Evolutionary conservation across 2,113 vertebrate species (phyloP).

Genomic region (Microcebus lehilahytsara): DNA sequence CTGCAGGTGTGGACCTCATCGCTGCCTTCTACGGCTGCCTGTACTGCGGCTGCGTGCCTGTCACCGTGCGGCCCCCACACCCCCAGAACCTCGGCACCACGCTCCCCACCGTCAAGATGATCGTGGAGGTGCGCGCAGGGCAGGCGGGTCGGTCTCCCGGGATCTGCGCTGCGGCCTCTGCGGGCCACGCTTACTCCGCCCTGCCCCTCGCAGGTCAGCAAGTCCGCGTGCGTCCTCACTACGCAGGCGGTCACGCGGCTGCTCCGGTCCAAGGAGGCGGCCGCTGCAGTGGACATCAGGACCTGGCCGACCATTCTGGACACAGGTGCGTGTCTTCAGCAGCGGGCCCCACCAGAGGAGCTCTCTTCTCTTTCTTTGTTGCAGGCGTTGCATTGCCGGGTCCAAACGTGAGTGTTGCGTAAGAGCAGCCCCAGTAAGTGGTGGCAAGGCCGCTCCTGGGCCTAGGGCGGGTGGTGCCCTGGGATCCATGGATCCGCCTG

Average conservation of each 20-base stretch:
- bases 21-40: slow-evolving; percentile 97
- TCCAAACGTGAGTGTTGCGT: too few relatives aligned
- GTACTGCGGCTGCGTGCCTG: slow-evolving; percentile 93
- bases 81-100: slow-evolving; percentile 96
- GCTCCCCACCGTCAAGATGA: slow-evolving; percentile 97
- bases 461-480: too few relatives aligned
- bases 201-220: slow-evolving; percentile 90
- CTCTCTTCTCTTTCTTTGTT: neutral
- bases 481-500: neutral
- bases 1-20: slow-evolving; percentile 93
- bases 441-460: too few relatives aligned
- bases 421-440: neutral
- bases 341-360: fast-evolving
- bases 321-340: slow-evolving; percentile 85
- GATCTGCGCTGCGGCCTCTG: too few relatives aligned
- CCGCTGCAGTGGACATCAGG: slow-evolving; percentile 93
- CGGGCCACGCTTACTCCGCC: neutral
- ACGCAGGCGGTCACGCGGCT: slow-evolving; percentile 96
- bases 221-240: slow-evolving; percentile 95
- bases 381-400: neutral
- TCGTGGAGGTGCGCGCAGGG: slow-evolving; percentile 90
- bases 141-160: neutral
- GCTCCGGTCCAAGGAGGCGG: slow-evolving; percentile 96
- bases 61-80: slow-evolving; percentile 95
- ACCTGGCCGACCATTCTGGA: slow-evolving; percentile 96